Evolutionary conservation across 2,113 vertebrate species (phyloP), one percentile per base, ranked within the genome.

Genomic region (Mesoclemmys tuberculata): DNA sequence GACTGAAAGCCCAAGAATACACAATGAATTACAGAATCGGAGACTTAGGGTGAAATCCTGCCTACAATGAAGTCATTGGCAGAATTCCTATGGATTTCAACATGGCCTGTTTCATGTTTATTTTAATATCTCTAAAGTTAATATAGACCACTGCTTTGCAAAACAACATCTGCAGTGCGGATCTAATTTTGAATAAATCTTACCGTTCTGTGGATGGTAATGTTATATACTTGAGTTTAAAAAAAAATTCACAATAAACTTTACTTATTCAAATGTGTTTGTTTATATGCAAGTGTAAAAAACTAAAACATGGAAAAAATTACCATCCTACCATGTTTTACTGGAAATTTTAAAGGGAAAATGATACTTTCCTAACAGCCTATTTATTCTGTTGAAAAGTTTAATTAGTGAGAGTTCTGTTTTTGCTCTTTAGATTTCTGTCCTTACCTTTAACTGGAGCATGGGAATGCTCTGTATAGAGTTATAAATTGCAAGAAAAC

Each of bases 321-420:
- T 81, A 0, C 8, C 29, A 18, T 80, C 55, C 71, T 82, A 46
- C 46, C 46, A 46, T 46, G 7, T 9, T 82, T 31, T 56, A n/a
- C 10, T 86, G 44, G 90, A 78, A 86, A 87, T 88, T 38, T 95
- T 90, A 82, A 92, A 90, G 27, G 84, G 48, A 82, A 89, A 82
- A 87, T 87, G 46, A 29, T 16, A 75, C 26, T 8, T 22, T 4
- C 12, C 7, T 1, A 0, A 4, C 51, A 6, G 35, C 80, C 5
- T 79, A 26, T 64, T 83, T 83, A 46, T 35, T 93, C 94, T 85
- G 35, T 7, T 56, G 48, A 3, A 52, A 88, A 0, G 71, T 92
- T 89, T 93, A 92, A 91, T 84, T 90, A 38, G 38, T 41, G 61
- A 85, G 61, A 90, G 85, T 75, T 56, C 56, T 77, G 80, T 27